These are phyloP conservation scores for Troglohyphantes excavatus DNA, from an alignment of 2,888 invertebrate species.

Conservation along the genomic window DNA sequence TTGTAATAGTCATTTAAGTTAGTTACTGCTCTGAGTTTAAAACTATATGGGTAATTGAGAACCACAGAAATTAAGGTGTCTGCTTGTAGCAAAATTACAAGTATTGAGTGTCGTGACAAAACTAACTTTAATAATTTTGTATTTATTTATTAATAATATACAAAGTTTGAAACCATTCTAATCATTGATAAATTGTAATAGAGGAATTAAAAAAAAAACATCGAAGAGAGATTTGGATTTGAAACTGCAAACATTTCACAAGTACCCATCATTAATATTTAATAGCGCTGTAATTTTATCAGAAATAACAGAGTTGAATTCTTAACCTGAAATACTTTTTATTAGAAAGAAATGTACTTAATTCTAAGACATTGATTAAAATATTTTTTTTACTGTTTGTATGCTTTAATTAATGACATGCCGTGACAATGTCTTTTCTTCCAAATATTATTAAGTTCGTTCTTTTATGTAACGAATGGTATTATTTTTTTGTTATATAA, in stretches of 20 bases:
- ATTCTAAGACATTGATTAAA: conserved; percentile 68
- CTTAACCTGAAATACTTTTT: conserved; percentile 40
- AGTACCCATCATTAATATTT: conserved; percentile 62
- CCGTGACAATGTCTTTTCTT: conserved; percentile 65
- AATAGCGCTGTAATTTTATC: conserved; percentile 26
- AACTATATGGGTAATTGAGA: too few relatives aligned
- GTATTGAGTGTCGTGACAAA: too few relatives aligned
- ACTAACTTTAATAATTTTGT: too few relatives aligned
- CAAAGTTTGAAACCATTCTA: too few relatives aligned
- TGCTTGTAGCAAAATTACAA: too few relatives aligned
- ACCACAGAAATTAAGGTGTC: too few relatives aligned
- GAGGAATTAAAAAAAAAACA: too few relatives aligned
- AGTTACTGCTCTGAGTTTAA: too few relatives aligned
- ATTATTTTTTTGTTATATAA: conserved; percentile 29
- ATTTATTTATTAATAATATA: too few relatives aligned
- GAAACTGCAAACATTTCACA: conserved; percentile 52
- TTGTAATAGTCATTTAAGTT: too few relatives aligned
- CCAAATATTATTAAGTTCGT: conserved; percentile 72
- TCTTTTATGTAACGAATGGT: conserved; percentile 51
- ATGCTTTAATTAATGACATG: conserved; percentile 72
- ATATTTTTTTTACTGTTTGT: conserved; percentile 45
- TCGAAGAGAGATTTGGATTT: too few relatives aligned
- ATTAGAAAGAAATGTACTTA: conserved; percentile 26
- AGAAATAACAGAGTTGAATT: conserved; percentile 40
- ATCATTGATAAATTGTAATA: too few relatives aligned